Base-by-base conservation (phyloP, 2,797 vertebrate species). In the Pangasius larnaudii region DNA sequence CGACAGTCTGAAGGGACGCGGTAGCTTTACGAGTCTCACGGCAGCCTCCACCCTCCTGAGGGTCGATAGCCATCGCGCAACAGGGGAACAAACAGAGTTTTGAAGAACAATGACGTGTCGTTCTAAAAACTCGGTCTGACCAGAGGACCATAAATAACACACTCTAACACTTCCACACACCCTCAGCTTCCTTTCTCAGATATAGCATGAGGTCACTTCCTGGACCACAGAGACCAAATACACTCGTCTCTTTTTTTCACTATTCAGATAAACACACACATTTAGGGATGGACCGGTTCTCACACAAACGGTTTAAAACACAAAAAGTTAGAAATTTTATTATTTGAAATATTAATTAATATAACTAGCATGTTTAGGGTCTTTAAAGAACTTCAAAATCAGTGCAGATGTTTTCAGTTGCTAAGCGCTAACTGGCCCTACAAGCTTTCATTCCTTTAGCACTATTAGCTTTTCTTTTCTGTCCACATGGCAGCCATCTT, bases 201-300 rank as follows among this genome's bases (percentile, higher is more conserved):
- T 19, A 19, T 33, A 78, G 49, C 75, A 78, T 56, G 51, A 78
- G 27, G n/a, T 78, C 49, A 78, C 14, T 78, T 78, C n/a, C 75
- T 30, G 16, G 0, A 56, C 5, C n/a, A 33, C n/a, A 56, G n/a
- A 33, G 49, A 51, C 27, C 42, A 24, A 9, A 27, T 24, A 49
- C 24, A n/a, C 22, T 27, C 13, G 18, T 19, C 33, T 71, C 49
- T 56, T 10, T 33, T 3, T 22, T 10, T 19, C 33, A 53, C n/a
- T n/a, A 33, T 19, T 33, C 16, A 33, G 6, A 56, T n/a, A 51
- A 16, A 77, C 5, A 4, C 4, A 77, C 24, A 30, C 8, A 9
- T 51, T 14, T 14, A n/a, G 19, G 5, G 13, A 77, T 0, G 27
- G 19, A 51, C 46, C 16, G 5, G 16, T 33, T 53, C 42, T 49